Evolutionary conservation across 2,113 vertebrate genomes (phyloP), one percentile per base, ranked within the genome.

Genomic region (Microtus montanus): DNA sequence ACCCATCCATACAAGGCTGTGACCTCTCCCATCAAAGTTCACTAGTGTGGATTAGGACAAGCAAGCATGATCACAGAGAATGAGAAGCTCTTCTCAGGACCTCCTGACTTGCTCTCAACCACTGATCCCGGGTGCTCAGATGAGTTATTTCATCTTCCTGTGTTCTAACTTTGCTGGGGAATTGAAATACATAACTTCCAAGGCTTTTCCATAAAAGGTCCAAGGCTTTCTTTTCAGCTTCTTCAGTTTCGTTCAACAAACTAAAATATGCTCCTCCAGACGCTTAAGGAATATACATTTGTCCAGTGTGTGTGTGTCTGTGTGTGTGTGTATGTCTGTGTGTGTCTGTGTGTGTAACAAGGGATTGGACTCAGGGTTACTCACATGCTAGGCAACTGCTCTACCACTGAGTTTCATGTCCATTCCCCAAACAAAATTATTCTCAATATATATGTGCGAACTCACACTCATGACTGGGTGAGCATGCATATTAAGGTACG

Each of bases 231-330:
- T 70, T 70, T 70, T 70, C 33, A 70, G 33, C 64, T 70, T 70
- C 77, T 91, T 75, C 54, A 78, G 20, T 33, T 70, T 74, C 30
- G 79, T n/a, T 93, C 64, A 63, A 80, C 15, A 64, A 90, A 79
- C 8, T 73, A 22, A 87, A 93, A 49, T 89, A 41, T 77, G 26
- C 91, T 15, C 26, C 74, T 83, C 24, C 47, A 83, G 64, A 87
- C 26, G 58, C 8, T 66, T 77, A 24, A 61, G 44, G 61, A 93
- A 96, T 89, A 33, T 61, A 75, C 17, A 68, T 89, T 91, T 88
- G 75, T 92, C 73, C 79, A 82, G 54, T 54, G 64, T 49, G 63
- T 47, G 41, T n/a, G 44, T 86, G 30, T 52, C 19, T 70, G 64
- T 35, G 19, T 68, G 47, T 47, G 47, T 47, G 1, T 9, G 44